Evolutionary conservation across 2,113 vertebrate genomes (phyloP).

Genomic region (Nematolebias whitei): DNA sequence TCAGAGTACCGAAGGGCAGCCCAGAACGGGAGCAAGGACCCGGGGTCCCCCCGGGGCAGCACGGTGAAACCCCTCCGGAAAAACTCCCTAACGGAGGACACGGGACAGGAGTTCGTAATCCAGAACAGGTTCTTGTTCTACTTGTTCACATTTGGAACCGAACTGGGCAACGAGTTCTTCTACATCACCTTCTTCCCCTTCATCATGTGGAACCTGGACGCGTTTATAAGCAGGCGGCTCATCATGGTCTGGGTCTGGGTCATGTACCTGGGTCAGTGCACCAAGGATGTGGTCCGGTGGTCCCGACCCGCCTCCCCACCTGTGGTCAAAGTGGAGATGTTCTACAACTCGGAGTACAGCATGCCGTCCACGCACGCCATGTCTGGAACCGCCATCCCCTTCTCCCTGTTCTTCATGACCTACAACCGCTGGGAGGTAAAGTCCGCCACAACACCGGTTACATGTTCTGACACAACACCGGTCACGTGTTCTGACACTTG

Average conservation of each 20-base stretch:
- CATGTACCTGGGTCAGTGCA: conserved; percentile 98
- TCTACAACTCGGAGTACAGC: conserved; percentile 98
- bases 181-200: conserved; percentile 95
- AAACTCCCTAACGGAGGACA: conserved; percentile 91
- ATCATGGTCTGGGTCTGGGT: conserved; percentile 95
- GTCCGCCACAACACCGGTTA: too few species aligned
- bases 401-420: conserved; percentile 88
- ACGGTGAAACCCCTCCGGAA: conserved; percentile 80
- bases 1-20: neutral
- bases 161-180: conserved; percentile 95
- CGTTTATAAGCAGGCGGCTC: conserved; percentile 86
- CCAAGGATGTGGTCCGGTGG: conserved; percentile 94
- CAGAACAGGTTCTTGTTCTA: conserved; percentile 87
- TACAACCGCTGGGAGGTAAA: conserved; percentile 92
- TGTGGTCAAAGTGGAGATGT: conserved; percentile 94
- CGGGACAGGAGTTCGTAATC: conserved; percentile 84
- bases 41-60: conserved; percentile 1
- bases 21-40: neutral
- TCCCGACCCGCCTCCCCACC: conserved; percentile 92
- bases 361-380: conserved; percentile 99
- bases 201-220: conserved; percentile 93
- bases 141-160: conserved; percentile 92
- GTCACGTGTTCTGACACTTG: too few species aligned
- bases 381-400: conserved; percentile 94
- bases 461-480: too few species aligned